Conservation (phyloP, 1,140 invertebrate genomes). For the Cydia amplana region DNA sequence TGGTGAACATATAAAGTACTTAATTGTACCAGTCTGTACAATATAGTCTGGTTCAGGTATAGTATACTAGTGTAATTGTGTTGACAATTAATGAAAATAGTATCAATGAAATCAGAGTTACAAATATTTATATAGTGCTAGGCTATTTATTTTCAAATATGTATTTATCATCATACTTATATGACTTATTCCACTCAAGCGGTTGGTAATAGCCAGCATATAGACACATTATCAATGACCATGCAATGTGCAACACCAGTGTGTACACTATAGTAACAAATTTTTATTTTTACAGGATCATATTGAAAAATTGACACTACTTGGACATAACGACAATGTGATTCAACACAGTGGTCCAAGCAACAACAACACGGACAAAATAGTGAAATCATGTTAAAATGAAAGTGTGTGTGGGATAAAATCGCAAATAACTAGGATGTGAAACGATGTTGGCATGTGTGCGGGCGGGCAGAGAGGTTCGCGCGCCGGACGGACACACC, state of each 20-base stretch:
- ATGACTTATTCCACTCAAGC: not conserved
- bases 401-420: conserved; percentile 12
- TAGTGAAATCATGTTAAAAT: conserved; percentile 34
- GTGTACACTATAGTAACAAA: too few species aligned
- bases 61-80: not conserved
- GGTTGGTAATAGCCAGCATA: not conserved
- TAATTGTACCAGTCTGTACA: not conserved
- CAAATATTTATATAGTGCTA: not conserved
- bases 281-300: not conserved
- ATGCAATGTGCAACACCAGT: too few species aligned
- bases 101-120: not conserved
- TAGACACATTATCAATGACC: not conserved
- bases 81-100: not conserved
- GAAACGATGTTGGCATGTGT: conserved; percentile 66
- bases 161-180: too few species aligned
- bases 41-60: not conserved
- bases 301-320: not conserved
- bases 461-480: conserved; percentile 52
- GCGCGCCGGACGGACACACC: conserved; percentile 39
- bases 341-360: not conserved
- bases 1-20: conserved; percentile 17
- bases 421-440: conserved; percentile 48
- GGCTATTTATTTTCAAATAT: too few species aligned
- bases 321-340: not conserved
- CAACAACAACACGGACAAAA: conserved; percentile 37